These are phyloP conservation scores for Synergus laeviventris DNA, from an alignment of 2,888 invertebrate genomes.

Conservation along the genomic window DNA sequence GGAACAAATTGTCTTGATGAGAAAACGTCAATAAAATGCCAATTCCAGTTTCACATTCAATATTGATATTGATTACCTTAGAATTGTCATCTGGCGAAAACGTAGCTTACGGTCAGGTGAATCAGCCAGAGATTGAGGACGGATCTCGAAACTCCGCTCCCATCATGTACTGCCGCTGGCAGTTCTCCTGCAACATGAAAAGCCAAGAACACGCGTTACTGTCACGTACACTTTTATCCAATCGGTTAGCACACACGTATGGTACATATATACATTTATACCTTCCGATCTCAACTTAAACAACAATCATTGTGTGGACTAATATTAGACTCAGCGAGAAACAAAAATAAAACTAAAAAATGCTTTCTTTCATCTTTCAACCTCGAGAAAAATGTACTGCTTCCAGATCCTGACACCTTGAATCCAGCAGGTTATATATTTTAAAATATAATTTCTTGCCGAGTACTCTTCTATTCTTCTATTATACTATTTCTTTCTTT, in stretches of 20 bases:
- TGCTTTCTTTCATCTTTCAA: constrained; percentile 12
- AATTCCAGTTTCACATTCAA: neutral
- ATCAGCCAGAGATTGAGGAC: constrained; percentile 74
- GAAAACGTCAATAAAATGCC: neutral
- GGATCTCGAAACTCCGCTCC: constrained; percentile 73
- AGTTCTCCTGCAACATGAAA: constrained; percentile 72
- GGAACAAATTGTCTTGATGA: neutral
- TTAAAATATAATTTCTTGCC: neutral
- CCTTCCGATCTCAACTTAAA: neutral
- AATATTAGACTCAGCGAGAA: neutral
- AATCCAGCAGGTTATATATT: constrained; percentile 2
- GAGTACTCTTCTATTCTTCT: neutral
- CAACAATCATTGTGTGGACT: constrained; percentile 27
- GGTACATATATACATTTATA: neutral
- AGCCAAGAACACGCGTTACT: constrained; percentile 49
- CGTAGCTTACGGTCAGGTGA: constrained; percentile 73
- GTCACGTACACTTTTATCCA: constrained; percentile 45
- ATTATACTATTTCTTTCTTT: neutral
- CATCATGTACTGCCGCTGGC: constrained; percentile 75
- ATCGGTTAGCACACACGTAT: neutral
- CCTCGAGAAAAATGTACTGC: neutral
- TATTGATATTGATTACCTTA: constrained; percentile 64
- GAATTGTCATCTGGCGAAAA: constrained; percentile 75
- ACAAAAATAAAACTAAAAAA: neutral
- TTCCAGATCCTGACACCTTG: neutral